phyloP scores from a whole-genome alignment of 1,140 invertebrate genomes.

The Drosophila sproati region DNA sequence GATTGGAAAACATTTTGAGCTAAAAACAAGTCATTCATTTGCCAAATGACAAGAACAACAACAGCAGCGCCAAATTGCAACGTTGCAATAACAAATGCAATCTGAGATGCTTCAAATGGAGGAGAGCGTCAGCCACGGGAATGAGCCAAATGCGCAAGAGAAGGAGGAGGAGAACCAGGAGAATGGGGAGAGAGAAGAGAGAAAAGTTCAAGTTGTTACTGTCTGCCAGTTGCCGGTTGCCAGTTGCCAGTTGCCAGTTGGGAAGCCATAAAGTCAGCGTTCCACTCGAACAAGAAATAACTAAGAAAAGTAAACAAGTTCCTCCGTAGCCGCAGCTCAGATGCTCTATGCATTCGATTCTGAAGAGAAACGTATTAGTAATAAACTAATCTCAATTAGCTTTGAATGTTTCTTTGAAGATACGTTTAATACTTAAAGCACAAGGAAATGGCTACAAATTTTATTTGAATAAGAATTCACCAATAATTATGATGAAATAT shows the following conservation, averaged over 20 bases:
- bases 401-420: no score
- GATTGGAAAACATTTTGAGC: slow-evolving; percentile 81
- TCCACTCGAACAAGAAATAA: slow-evolving; percentile 41
- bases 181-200: not conserved
- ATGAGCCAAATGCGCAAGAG: slow-evolving; percentile 14
- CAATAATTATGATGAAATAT: no score
- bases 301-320: slow-evolving; percentile 1
- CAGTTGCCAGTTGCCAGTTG: slow-evolving; percentile 39
- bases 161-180: not conserved
- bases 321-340: not conserved
- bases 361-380: no score
- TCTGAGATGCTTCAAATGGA: slow-evolving; percentile 39
- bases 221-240: slow-evolving; percentile 50
- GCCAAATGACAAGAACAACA: slow-evolving; percentile 74
- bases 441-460: no score
- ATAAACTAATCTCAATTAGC: no score
- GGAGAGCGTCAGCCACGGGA: slow-evolving; percentile 3
- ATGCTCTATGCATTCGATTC: not conserved
- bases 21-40: slow-evolving; percentile 82
- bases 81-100: slow-evolving; percentile 70
- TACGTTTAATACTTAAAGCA: no score
- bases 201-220: slow-evolving; percentile 68
- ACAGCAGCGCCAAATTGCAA: slow-evolving; percentile 73
- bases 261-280: slow-evolving; percentile 56
- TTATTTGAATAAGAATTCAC: no score